Evolutionary conservation across 2,113 vertebrate species (phyloP).

Genomic region (Melozone crissalis): DNA sequence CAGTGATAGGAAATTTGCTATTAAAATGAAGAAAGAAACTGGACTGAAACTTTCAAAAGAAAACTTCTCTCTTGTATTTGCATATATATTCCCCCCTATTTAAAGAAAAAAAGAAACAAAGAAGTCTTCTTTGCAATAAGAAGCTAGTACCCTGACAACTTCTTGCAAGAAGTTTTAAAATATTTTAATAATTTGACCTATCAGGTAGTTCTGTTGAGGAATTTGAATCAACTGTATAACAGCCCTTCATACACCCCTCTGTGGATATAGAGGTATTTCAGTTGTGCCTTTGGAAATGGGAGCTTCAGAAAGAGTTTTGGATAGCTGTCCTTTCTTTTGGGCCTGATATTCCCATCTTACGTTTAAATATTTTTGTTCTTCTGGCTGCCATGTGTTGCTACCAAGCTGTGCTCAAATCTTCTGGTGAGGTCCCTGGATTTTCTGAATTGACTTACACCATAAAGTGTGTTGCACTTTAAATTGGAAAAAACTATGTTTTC

Average conservation of each 20-base stretch:
- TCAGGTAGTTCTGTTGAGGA: neutral
- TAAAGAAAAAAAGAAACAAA: neutral
- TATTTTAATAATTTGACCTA: neutral
- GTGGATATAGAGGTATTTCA: neutral
- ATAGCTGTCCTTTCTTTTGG: neutral
- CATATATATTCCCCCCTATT: neutral
- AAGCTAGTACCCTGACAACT: neutral
- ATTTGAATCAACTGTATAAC: neutral
- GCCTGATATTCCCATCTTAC: neutral
- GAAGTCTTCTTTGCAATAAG: neutral
- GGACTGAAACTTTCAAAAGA: neutral
- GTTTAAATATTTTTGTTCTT: neutral
- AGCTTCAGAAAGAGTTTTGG: neutral
- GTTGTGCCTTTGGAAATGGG: neutral
- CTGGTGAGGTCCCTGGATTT: neutral
- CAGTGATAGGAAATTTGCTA: neutral
- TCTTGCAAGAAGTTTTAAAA: neutral
- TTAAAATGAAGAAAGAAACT: neutral
- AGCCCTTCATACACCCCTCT: neutral
- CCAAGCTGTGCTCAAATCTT: neutral
- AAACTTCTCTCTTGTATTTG: neutral
- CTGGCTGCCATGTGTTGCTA: neutral
- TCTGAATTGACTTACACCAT: neutral
- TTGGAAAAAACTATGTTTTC: neutral
- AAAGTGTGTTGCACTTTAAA: neutral